phyloP scores from a whole-genome alignment of 2,113 vertebrate genomes.

The Plecturocebus donacophilus region DNA sequence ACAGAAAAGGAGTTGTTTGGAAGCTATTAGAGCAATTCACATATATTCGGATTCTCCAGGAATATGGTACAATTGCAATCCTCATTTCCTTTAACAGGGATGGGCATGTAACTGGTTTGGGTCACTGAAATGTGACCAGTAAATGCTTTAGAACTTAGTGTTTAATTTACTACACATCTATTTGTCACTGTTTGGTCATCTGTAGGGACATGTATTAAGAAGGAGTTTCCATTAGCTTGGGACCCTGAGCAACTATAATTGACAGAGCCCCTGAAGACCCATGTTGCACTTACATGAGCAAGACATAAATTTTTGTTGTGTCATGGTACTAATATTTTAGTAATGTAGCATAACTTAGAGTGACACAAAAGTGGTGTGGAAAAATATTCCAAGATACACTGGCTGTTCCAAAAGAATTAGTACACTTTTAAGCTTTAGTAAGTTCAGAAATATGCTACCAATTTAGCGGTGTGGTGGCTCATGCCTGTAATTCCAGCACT shows the following conservation, averaged over 20 bases:
- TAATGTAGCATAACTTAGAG: background rate
- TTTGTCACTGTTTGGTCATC: background rate
- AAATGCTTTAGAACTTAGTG: background rate
- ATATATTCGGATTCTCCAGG: background rate
- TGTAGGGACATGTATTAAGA: background rate
- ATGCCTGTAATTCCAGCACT: too few species aligned
- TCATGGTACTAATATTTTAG: slow-evolving; percentile 33
- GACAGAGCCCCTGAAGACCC: background rate
- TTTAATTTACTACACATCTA: background rate
- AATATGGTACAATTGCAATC: background rate
- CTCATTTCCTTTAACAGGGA: background rate
- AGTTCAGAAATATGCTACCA: background rate
- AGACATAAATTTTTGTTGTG: background rate
- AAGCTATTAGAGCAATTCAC: background rate
- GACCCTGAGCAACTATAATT: background rate
- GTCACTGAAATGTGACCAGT: background rate
- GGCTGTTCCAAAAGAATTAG: background rate
- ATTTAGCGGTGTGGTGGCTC: background rate
- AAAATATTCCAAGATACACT: background rate
- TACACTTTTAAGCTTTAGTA: background rate
- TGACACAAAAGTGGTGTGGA: background rate
- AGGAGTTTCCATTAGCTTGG: background rate
- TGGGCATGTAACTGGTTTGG: background rate
- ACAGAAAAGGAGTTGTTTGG: background rate
- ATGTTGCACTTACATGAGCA: background rate